Evolutionary conservation across 2,797 vertebrate genomes (phyloP).

Genomic region (Otolemur crassicaudatus): DNA sequence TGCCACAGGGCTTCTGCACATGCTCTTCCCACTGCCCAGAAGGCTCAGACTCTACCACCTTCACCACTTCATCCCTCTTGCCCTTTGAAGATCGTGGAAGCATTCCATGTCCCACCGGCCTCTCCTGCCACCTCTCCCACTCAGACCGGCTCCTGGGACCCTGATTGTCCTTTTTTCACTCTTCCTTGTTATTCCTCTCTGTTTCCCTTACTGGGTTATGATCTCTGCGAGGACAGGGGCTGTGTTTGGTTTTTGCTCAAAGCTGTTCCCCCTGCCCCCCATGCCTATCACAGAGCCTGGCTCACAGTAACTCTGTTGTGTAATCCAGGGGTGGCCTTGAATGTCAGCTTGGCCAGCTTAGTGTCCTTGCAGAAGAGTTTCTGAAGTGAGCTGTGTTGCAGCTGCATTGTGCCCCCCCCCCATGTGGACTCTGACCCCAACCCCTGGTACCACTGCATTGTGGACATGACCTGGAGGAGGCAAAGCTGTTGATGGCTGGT

Average conservation of each 20-base stretch:
- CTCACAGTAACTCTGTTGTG: neutral
- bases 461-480: no score
- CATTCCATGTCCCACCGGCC: neutral
- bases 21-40: neutral
- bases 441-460: neutral
- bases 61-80: neutral
- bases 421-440: no score
- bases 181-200: neutral
- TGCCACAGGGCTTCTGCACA: neutral
- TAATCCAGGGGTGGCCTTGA: neutral
- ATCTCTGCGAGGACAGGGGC: neutral
- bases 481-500: neutral
- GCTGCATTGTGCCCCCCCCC: neutral
- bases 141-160: neutral
- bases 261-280: neutral
- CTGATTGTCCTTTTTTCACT: neutral
- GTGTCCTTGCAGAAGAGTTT: neutral
- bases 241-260: neutral
- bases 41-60: neutral
- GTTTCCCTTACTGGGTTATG: neutral
- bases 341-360: neutral
- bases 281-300: neutral
- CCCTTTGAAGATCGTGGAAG: neutral
- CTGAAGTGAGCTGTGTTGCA: accelerated
- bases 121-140: neutral